Conservation (phyloP, 2,113 vertebrate genomes). For the Platichthys flesus region DNA sequence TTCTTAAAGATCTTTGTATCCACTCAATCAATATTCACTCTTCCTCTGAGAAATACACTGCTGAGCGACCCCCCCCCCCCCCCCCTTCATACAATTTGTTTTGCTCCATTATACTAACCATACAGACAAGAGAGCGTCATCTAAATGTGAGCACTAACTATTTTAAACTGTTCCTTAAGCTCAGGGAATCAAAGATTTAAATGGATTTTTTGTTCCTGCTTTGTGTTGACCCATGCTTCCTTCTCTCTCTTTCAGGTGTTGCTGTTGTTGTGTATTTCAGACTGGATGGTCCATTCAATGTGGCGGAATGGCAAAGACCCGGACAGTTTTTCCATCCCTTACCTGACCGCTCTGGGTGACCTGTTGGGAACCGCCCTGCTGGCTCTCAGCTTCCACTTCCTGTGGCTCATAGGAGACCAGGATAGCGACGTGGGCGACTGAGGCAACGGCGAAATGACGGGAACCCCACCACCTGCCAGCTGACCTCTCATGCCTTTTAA, state of each 20-base stretch:
- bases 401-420: slow-evolving; percentile 95
- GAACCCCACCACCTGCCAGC: background rate
- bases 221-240: background rate
- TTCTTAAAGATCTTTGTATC: too few relatives aligned
- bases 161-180: too few relatives aligned
- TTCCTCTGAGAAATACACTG: too few relatives aligned
- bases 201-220: background rate
- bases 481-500: background rate
- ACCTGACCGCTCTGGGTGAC: slow-evolving; percentile 94
- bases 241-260: slow-evolving; percentile 85
- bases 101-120: too few relatives aligned
- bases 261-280: slow-evolving; percentile 90
- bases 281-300: slow-evolving; percentile 98
- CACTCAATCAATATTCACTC: too few relatives aligned
- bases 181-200: too few relatives aligned
- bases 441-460: background rate
- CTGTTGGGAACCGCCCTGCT: slow-evolving; percentile 94
- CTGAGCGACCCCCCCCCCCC: too few relatives aligned
- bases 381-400: slow-evolving; percentile 94
- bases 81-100: too few relatives aligned
- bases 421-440: slow-evolving; percentile 97
- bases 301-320: slow-evolving; percentile 97
- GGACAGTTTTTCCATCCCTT: slow-evolving; percentile 97
- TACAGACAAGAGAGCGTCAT: too few relatives aligned
- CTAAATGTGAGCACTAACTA: too few relatives aligned